Conservation (phyloP, 2,113 vertebrate species). For the Trogon surrucura region DNA sequence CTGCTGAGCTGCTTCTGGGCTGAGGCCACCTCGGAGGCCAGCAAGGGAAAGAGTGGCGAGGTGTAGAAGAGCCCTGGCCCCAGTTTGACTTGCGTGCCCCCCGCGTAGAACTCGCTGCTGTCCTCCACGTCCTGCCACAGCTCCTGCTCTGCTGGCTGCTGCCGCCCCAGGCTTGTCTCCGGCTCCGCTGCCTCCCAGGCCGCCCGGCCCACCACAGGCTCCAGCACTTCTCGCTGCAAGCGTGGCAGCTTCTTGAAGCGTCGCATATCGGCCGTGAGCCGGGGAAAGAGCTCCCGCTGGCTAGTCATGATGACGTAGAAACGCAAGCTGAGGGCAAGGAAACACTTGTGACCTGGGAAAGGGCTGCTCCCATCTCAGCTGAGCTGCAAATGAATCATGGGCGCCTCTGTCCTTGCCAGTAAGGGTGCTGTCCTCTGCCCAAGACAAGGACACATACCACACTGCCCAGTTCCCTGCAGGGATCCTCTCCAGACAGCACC, state of each 20-base stretch:
- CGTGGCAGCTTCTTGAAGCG: constrained; percentile 92
- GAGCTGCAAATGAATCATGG: background rate
- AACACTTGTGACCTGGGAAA: background rate
- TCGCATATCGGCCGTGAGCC: constrained; percentile 91
- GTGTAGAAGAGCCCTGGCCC: constrained; percentile 79
- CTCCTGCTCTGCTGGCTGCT: constrained; percentile 67
- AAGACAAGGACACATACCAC: background rate
- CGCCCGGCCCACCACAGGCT: constrained; percentile 59
- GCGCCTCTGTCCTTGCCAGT: background rate
- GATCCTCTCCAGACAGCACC: background rate
- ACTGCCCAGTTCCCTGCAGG: background rate
- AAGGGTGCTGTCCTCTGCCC: background rate
- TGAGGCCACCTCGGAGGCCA: constrained; percentile 86
- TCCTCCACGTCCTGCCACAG: constrained; percentile 80
- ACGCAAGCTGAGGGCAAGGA: constrained; percentile 78
- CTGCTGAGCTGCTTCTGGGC: constrained; percentile 87
- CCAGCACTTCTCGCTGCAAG: constrained; percentile 84
- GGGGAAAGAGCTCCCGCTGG: constrained; percentile 94
- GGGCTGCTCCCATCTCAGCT: background rate
- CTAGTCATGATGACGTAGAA: constrained; percentile 98
- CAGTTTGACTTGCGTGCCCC: constrained; percentile 50
- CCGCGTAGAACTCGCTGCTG: constrained; percentile 74
- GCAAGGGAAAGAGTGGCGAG: constrained; percentile 87
- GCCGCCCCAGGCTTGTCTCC: background rate
- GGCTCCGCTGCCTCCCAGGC: constrained; percentile 66